Evolutionary conservation across 2,113 vertebrate genomes (phyloP), one percentile per base, ranked within the genome.

Genomic region (Limanda limanda): DNA sequence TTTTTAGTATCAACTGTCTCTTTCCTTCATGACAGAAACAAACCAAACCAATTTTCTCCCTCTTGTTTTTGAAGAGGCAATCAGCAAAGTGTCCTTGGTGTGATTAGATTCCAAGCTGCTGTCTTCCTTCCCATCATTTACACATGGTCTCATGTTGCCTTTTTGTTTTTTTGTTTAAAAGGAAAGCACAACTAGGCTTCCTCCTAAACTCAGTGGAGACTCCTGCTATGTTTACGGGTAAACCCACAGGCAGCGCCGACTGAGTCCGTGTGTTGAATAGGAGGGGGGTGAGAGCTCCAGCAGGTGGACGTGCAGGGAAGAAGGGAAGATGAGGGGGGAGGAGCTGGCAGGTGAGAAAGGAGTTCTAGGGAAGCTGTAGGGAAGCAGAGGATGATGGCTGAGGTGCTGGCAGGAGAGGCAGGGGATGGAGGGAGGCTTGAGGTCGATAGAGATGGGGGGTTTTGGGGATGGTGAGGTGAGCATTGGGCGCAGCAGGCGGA

Each of bases 21-120:
- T 79, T 81, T 64, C 71, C 61, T 88, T 87, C 82, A 76, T 88
- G 86, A 83, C 84, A 78, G 85, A 90, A 88, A 89, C 84, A 91
- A 92, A 93, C 79, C 81, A 84, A 91, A 88, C 74, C 87, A 89
- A 91, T 89, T 89, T 84, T 86, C 60, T 70, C 61, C 74, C 75
- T 78, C 81, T 88, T 90, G 84, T 88, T 89, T 87, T 86, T 91
- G 82, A 90, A 90, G 79, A 88, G 85, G 84, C 90, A 91, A 91
- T 93, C 90, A 89, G 70, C 66, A 83, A 81, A 85, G 79, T 85
- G 89, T 91, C 86, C 77, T 83, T 86, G 82, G 81, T 92, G 91
- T 93, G 87, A 92, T 93, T 90, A 88, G 87, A 91, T 90, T 86
- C 84, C 66, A 61, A 81, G 78, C 47, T 65, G 55, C 58, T 69